phyloP scores from a whole-genome alignment of 2,113 vertebrate genomes.

The Poecilia latipinna region DNA sequence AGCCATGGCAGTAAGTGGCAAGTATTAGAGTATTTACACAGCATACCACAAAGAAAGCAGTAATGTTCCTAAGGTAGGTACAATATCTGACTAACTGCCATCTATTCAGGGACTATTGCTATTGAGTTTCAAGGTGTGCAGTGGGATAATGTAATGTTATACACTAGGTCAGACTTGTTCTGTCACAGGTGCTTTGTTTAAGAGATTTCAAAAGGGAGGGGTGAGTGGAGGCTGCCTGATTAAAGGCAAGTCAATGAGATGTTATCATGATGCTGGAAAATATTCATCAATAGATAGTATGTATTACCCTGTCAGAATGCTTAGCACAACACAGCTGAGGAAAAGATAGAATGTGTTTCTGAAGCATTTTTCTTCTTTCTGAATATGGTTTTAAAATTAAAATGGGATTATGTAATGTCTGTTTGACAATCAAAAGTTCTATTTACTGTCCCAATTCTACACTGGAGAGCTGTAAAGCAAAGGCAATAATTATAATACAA shows the following conservation, averaged over 20 bases:
- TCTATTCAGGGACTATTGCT: slow-evolving; percentile 51
- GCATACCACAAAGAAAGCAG: slow-evolving; percentile 65
- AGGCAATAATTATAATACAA: slow-evolving; percentile 12
- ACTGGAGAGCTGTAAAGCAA: background rate
- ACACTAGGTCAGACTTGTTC: slow-evolving; percentile 69
- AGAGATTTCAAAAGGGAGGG: slow-evolving; percentile 60
- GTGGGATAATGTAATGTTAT: slow-evolving; percentile 70
- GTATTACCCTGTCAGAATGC: slow-evolving; percentile 44
- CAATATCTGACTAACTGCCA: slow-evolving; percentile 58
- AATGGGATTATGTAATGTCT: slow-evolving; percentile 1
- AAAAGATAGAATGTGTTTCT: slow-evolving; percentile 33
- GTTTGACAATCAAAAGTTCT: slow-evolving; percentile 1
- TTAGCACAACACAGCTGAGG: slow-evolving; percentile 22
- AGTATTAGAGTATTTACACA: slow-evolving; percentile 76
- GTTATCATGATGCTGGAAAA: slow-evolving; percentile 59
- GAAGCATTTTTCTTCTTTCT: background rate
- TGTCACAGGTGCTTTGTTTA: slow-evolving; percentile 75
- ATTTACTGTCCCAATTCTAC: background rate
- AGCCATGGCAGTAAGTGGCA: slow-evolving; percentile 60
- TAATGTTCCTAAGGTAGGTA: slow-evolving; percentile 63
- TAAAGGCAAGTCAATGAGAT: slow-evolving; percentile 61
- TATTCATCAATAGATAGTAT: slow-evolving; percentile 45
- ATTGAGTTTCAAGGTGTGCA: slow-evolving; percentile 68
- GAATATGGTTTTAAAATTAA: slow-evolving; percentile 23
- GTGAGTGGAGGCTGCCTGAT: slow-evolving; percentile 44